Conservation (phyloP, 1,140 invertebrate species). For the Neodiprion lecontei region DNA sequence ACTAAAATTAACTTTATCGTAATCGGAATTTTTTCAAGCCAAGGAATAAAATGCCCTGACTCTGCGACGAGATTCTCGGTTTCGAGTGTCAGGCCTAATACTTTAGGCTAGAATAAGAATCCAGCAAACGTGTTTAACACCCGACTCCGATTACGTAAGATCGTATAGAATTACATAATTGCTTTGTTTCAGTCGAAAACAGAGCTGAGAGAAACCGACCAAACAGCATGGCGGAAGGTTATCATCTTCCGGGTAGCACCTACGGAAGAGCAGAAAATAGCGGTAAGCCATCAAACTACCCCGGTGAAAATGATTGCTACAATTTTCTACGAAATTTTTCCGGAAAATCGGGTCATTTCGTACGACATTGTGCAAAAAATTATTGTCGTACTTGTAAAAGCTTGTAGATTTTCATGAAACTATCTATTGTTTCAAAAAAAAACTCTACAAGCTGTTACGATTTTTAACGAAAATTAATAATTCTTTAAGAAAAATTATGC, state of each 20-base stretch:
- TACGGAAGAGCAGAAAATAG: neutral
- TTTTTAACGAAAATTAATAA: too few species aligned
- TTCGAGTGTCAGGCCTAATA: neutral
- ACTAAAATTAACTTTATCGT: too few species aligned
- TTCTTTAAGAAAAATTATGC: too few species aligned
- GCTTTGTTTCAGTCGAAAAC: neutral
- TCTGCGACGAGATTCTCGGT: neutral
- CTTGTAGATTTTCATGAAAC: too few species aligned
- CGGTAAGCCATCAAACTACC: neutral
- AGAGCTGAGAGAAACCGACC: neutral
- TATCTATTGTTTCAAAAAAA: too few species aligned
- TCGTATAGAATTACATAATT: neutral
- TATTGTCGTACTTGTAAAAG: too few species aligned
- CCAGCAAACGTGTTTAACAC: neutral
- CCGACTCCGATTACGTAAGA: neutral
- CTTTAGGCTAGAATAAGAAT: neutral
- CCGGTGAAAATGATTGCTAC: neutral
- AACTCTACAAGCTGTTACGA: too few species aligned
- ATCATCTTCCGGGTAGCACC: constrained; percentile 8
- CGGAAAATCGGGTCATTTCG: too few species aligned
- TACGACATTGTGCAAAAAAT: too few species aligned
- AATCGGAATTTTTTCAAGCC: neutral
- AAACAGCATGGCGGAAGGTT: constrained; percentile 2
- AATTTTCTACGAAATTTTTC: too few species aligned
- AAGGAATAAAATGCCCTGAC: neutral